Evolutionary conservation across 2,888 invertebrate species (phyloP).

Genomic region (Drosophila koepferae): DNA sequence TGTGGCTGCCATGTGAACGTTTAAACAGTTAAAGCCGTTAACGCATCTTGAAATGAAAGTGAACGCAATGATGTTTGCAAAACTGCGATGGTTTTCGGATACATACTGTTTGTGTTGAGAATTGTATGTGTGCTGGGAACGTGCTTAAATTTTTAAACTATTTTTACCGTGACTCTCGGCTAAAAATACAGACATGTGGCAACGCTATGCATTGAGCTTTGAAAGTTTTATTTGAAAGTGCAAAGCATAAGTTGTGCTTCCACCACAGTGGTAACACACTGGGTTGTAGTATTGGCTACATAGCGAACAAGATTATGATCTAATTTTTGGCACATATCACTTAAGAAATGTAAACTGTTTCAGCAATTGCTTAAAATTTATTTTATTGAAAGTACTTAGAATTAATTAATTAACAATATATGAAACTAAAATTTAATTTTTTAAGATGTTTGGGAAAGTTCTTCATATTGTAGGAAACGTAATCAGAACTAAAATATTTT

Average conservation of each 20-base stretch:
- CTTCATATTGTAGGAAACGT: background rate
- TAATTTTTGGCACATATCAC: background rate
- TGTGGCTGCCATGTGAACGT: constrained; percentile 46
- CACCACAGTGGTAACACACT: background rate
- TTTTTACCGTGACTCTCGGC: constrained; percentile 39
- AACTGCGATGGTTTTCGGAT: constrained; percentile 38
- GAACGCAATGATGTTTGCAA: constrained; percentile 59
- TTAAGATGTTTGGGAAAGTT: background rate
- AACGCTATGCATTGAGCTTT: constrained; percentile 41
- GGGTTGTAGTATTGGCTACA: constrained; percentile 31
- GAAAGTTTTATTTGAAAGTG: background rate
- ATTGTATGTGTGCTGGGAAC: constrained; percentile 58
- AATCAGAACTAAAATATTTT: background rate
- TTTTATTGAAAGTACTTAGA: background rate
- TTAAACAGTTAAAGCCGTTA: constrained; percentile 46
- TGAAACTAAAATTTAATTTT: background rate
- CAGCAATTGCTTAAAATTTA: background rate
- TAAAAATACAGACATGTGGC: constrained; percentile 45
- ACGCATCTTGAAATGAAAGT: constrained; percentile 77
- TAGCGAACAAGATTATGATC: background rate
- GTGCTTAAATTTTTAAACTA: constrained; percentile 70
- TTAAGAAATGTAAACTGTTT: background rate
- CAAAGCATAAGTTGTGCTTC: constrained; percentile 22
- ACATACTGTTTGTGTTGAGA: constrained; percentile 55
- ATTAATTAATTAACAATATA: background rate